A percentile compares a stretch with the other conserved stretches of the same genome.
Evolutionary conservation across 2,888 invertebrate species (phyloP).

Genomic region (Melinaea menophilus): DNA sequence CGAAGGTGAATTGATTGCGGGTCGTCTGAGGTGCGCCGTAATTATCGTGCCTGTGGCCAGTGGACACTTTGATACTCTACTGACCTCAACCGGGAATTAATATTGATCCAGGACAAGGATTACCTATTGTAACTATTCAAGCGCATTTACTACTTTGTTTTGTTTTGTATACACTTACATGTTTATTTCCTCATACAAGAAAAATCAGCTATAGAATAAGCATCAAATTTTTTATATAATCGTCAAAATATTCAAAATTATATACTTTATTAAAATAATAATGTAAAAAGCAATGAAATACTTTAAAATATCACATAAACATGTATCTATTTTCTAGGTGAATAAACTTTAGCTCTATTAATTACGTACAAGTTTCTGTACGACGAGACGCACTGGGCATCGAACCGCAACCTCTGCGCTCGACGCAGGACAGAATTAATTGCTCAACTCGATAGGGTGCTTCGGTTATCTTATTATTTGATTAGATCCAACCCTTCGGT

Average conservation of each 20-base stretch:
- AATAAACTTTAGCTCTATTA: conserved; percentile 35
- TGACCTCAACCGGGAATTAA: conserved; percentile 10
- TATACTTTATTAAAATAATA: no score
- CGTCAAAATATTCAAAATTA: no score
- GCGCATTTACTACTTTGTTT: neutral
- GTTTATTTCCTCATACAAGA: no score
- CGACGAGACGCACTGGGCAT: conserved; percentile 33
- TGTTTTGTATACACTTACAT: no score
- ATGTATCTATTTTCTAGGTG: conserved; percentile 27
- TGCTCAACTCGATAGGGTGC: conserved; percentile 35
- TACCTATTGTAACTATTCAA: neutral
- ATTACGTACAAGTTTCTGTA: conserved; percentile 35
- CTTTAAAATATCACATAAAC: neutral
- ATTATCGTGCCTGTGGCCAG: conserved; percentile 54
- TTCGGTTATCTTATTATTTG: conserved; percentile 21
- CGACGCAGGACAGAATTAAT: conserved; percentile 45
- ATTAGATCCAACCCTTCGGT: conserved; percentile 24
- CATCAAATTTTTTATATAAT: no score
- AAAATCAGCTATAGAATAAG: no score
- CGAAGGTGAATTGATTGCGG: conserved; percentile 64
- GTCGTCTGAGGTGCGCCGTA: conserved; percentile 58
- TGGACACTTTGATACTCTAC: conserved; percentile 33
- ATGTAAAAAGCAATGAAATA: no score
- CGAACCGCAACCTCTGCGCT: conserved; percentile 49
- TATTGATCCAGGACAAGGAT: neutral